Evolutionary conservation across 2,797 vertebrate genomes (phyloP).

Genomic region (Protonibea diacanthus): DNA sequence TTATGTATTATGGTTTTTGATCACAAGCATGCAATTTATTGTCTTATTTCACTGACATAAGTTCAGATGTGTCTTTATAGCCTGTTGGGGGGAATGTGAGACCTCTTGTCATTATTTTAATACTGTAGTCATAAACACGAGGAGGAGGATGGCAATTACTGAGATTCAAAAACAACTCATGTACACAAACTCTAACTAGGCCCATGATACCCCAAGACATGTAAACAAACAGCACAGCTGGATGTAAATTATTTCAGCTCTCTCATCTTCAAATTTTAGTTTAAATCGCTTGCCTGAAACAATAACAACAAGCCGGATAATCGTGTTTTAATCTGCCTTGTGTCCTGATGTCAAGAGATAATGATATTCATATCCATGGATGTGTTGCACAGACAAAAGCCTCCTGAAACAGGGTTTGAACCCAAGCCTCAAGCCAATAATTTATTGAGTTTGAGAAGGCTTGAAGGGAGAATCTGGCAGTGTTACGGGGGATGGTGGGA

Average conservation of each 20-base stretch:
- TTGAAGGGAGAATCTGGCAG: constrained; percentile 65
- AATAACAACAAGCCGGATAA: constrained; percentile 71
- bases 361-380: constrained; percentile 70
- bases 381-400: constrained; percentile 56
- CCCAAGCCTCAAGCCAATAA: constrained; percentile 53
- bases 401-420: constrained; percentile 53
- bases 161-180: constrained; percentile 68
- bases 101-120: constrained; percentile 59
- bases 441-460: constrained; percentile 62
- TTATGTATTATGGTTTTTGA: constrained; percentile 17
- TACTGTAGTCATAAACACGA: constrained; percentile 61
- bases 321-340: constrained; percentile 72
- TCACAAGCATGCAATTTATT: constrained; percentile 27
- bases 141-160: constrained; percentile 69
- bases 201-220: constrained; percentile 70
- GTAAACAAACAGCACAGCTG: constrained; percentile 78
- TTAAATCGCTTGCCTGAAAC: constrained; percentile 73
- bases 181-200: constrained; percentile 73
- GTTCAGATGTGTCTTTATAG: constrained; percentile 34
- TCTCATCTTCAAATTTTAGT: constrained; percentile 63
- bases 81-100: constrained; percentile 30
- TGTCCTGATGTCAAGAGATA: constrained; percentile 70
- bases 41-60: constrained; percentile 15
- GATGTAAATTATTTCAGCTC: constrained; percentile 72
- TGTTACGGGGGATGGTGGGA: constrained; percentile 33